phyloP scores from a whole-genome alignment of 2,888 invertebrate species.

The Cylindroiulus punctatus region DNA sequence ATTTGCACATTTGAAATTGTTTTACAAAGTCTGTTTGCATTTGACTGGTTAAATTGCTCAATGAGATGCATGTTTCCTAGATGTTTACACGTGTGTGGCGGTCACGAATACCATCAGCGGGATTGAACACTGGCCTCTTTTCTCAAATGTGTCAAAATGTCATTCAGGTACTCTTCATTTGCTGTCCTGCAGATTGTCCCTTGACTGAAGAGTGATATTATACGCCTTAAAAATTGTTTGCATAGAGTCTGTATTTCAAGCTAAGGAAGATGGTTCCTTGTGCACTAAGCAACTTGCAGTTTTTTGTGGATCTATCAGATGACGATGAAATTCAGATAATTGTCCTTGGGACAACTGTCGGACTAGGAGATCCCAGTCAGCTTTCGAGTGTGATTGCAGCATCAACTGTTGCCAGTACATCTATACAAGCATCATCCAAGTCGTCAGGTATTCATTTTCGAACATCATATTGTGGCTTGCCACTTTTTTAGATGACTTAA shows the following conservation, averaged over 20 bases:
- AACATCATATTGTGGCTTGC: background rate
- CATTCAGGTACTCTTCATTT: constrained; percentile 64
- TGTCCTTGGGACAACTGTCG: constrained; percentile 82
- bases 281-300: constrained; percentile 81
- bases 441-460: background rate
- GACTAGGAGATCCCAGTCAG: constrained; percentile 68
- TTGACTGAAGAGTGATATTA: background rate
- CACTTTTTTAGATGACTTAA: background rate
- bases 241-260: constrained; percentile 84
- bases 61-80: constrained; percentile 66
- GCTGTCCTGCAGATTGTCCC: background rate
- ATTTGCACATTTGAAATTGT: constrained; percentile 46
- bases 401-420: background rate
- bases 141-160: constrained; percentile 67
- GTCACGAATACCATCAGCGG: constrained; percentile 64
- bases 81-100: constrained; percentile 86
- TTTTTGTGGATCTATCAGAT: constrained; percentile 87
- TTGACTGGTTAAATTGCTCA: background rate
- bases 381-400: background rate
- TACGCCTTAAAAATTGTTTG: background rate
- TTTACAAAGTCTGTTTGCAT: background rate
- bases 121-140: constrained; percentile 63
- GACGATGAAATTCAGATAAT: constrained; percentile 76
- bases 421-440: constrained; percentile 41
- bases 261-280: constrained; percentile 87